Conservation (phyloP, 2,888 invertebrate genomes). For the Empis stercorea region DNA sequence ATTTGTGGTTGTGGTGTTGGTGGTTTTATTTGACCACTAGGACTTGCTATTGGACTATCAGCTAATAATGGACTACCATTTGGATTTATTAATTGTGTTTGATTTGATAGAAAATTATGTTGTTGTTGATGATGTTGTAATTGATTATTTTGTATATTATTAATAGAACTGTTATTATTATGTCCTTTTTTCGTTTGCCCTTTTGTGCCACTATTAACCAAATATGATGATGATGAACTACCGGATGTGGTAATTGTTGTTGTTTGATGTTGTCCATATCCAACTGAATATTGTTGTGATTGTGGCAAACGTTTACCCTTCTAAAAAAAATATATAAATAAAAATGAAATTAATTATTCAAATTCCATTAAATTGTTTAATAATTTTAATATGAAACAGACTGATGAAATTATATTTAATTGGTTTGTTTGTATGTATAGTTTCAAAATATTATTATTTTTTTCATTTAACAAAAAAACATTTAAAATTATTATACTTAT, state of each 20-base stretch:
- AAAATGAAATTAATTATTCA: too few species aligned
- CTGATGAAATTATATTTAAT: too few species aligned
- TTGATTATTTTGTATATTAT: not conserved
- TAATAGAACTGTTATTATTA: conserved; percentile 8
- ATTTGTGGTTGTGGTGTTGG: conserved; percentile 29
- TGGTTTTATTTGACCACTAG: conserved; percentile 31
- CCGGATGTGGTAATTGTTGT: conserved; percentile 27
- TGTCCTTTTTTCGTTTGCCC: conserved; percentile 36
- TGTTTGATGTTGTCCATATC: conserved; percentile 29
- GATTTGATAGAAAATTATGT: conserved; percentile 15
- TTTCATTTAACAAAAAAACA: too few species aligned
- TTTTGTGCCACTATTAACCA: conserved; percentile 34
- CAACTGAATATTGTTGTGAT: conserved; percentile 16
- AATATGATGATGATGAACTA: conserved; percentile 35
- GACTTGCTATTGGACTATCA: conserved; percentile 36
- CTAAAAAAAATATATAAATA: conserved; percentile 7
- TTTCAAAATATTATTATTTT: too few species aligned
- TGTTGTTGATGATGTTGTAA: not conserved
- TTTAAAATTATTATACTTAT: too few species aligned
- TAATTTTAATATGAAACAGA: too few species aligned
- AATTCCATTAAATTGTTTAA: not conserved
- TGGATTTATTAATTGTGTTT: conserved; percentile 15
- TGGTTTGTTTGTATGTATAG: too few species aligned
- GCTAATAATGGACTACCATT: conserved; percentile 34
- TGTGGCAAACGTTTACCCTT: conserved; percentile 10